These are phyloP conservation scores for Neosilurus mollespiculum DNA, from an alignment of 2,797 vertebrate genomes.

Conservation along the genomic window DNA sequence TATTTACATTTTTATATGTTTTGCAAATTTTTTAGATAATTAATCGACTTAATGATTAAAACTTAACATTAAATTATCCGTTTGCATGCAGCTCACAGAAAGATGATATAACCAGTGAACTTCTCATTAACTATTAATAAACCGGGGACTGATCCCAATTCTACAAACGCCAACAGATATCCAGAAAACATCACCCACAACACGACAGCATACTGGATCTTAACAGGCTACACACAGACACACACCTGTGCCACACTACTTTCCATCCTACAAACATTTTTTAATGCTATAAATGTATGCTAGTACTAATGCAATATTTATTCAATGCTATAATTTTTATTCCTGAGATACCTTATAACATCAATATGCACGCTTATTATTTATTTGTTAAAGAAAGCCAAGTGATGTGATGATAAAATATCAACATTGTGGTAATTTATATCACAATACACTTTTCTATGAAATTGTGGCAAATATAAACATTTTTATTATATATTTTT, in stretches of 20 bases:
- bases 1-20: no score
- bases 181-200: not conserved
- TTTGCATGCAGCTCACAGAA: slow-evolving; percentile 25
- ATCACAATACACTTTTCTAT: not conserved
- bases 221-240: not conserved
- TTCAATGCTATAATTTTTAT: no score
- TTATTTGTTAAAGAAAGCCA: not conserved
- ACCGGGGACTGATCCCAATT: slow-evolving; percentile 30
- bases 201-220: not conserved
- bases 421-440: not conserved
- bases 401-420: not conserved
- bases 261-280: not conserved
- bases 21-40: no score
- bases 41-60: no score
- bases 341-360: not conserved
- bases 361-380: not conserved
- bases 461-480: no score
- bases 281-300: no score
- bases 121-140: slow-evolving; percentile 35
- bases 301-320: no score
- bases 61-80: no score
- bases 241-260: not conserved
- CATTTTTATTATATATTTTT: no score
- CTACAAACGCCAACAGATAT: slow-evolving; percentile 7
- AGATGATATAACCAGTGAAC: slow-evolving; percentile 17